These are phyloP conservation scores for Euura lappo DNA, from an alignment of 1,140 invertebrate species.

Conservation along the genomic window DNA sequence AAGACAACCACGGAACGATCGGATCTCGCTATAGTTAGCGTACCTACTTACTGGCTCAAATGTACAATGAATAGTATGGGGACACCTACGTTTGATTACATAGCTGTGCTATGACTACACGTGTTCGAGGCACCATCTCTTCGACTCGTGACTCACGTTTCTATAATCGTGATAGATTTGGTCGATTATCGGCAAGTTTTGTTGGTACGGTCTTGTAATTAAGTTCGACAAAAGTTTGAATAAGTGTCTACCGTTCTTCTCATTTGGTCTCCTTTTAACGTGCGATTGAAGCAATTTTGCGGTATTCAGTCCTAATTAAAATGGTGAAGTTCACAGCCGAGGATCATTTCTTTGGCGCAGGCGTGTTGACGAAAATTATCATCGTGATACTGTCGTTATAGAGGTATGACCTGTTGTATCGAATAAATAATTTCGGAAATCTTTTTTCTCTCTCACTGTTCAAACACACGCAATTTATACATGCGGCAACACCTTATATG, in stretches of 20 bases:
- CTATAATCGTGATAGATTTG: too few species aligned
- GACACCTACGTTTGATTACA: constrained; percentile 1
- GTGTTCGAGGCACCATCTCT: neutral
- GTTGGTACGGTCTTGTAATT: too few species aligned
- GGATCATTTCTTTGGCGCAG: neutral
- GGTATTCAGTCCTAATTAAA: too few species aligned
- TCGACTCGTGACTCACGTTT: neutral
- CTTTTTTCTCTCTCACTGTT: too few species aligned
- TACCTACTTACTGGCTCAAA: neutral
- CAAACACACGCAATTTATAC: neutral
- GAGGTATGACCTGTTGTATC: neutral
- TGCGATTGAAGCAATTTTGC: too few species aligned
- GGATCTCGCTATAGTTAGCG: neutral
- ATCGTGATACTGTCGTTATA: neutral
- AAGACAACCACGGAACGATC: neutral
- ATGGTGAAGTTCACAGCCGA: too few species aligned
- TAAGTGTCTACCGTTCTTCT: too few species aligned
- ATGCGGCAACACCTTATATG: neutral
- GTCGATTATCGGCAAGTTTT: too few species aligned
- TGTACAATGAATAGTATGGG: neutral
- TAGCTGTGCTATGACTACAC: constrained; percentile 6
- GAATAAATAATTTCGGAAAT: too few species aligned
- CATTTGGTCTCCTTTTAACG: too few species aligned
- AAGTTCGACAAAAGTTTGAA: too few species aligned
- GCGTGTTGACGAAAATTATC: neutral